Conservation (phyloP, 2,797 vertebrate genomes). For the Pseudomugil gertrudae region DNA sequence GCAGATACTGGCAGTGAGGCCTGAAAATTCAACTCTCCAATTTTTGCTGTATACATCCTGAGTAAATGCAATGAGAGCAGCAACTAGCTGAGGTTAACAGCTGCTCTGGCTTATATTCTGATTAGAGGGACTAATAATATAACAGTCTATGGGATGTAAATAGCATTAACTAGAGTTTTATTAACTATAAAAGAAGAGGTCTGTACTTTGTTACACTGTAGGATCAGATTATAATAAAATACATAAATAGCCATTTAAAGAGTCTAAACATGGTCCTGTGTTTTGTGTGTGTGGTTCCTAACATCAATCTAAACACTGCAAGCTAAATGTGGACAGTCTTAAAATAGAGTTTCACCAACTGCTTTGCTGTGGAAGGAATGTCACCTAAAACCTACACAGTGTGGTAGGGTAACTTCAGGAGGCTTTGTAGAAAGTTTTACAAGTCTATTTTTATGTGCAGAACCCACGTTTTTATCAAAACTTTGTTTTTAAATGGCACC, state of each 20-base stretch:
- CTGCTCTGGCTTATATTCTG: neutral
- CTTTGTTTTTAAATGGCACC: neutral
- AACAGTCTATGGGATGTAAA: neutral
- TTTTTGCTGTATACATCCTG: neutral
- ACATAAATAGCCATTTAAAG: neutral
- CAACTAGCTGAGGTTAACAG: neutral
- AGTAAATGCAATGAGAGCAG: neutral
- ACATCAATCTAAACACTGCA: neutral
- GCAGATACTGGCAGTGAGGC: too few relatives aligned
- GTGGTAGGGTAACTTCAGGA: neutral
- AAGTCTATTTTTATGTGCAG: neutral
- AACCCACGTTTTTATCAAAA: neutral
- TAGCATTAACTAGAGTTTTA: neutral
- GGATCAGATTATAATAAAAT: too few relatives aligned
- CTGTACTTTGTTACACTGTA: neutral
- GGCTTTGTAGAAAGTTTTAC: neutral
- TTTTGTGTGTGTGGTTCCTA: neutral
- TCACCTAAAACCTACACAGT: neutral
- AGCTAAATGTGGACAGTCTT: neutral
- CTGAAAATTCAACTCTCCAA: too few relatives aligned
- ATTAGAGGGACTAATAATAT: neutral
- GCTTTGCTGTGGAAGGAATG: neutral
- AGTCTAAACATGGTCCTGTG: neutral
- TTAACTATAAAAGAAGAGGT: neutral
- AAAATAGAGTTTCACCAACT: neutral